Evolutionary conservation across 2,888 invertebrate genomes (phyloP).

Genomic region (Schizotus pectinicornis): DNA sequence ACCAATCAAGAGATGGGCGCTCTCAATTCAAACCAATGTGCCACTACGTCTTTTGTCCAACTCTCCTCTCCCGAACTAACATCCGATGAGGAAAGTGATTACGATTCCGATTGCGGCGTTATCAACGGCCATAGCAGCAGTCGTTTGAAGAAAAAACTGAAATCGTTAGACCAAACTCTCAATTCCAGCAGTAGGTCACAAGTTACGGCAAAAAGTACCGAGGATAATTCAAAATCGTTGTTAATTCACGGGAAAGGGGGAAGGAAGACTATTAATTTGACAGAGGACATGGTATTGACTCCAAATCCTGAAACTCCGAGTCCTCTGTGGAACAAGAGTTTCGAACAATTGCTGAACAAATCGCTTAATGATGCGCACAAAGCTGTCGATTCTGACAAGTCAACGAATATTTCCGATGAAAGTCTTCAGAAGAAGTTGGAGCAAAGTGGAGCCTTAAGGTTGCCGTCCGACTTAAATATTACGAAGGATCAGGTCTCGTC

Average conservation of each 20-base stretch:
- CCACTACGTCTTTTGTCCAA: constrained; percentile 1
- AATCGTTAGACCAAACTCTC: not conserved
- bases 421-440: too few species aligned
- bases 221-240: constrained; percentile 1
- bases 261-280: not conserved
- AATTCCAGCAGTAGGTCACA: not conserved
- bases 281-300: constrained; percentile 1
- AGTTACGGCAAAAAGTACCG: not conserved
- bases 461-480: too few species aligned
- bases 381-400: not conserved
- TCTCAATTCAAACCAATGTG: not conserved
- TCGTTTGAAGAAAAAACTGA: not conserved
- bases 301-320: not conserved
- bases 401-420: too few species aligned
- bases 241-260: not conserved
- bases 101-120: constrained; percentile 32
- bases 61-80: constrained; percentile 27
- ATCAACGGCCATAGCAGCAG: constrained; percentile 17
- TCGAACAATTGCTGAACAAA: not conserved
- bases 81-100: constrained; percentile 26
- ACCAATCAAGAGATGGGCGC: too few species aligned
- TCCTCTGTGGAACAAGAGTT: not conserved
- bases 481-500: too few species aligned
- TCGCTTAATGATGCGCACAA: not conserved
- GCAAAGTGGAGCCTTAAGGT: too few species aligned